Conservation (phyloP, 92 coral and sea anemone species). For the Zoanthus sansibaricus region DNA sequence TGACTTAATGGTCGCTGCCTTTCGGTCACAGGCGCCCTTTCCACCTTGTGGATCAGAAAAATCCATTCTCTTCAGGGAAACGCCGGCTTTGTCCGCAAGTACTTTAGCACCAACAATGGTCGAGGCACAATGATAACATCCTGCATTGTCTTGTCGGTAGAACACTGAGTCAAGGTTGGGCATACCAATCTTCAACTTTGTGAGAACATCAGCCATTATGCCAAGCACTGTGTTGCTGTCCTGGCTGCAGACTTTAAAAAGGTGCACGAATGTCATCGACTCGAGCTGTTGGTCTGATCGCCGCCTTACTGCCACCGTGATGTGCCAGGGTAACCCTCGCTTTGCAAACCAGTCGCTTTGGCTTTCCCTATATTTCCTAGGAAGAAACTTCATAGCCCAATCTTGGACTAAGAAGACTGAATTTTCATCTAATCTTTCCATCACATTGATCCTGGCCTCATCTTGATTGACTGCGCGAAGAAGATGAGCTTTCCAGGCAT, state of each 20-base stretch:
- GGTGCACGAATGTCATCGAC: slow-evolving; percentile 67
- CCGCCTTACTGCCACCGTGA: no score
- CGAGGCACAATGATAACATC: slow-evolving; percentile 67
- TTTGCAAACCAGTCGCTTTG: no score
- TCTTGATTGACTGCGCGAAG: no score
- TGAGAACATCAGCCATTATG: slow-evolving; percentile 58
- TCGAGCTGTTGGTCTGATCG: slow-evolving; percentile 22
- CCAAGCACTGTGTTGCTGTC: slow-evolving; percentile 60
- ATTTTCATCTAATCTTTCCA: no score
- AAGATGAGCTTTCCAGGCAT: no score
- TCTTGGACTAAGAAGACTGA: no score
- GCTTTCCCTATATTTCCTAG: no score
- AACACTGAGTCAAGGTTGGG: slow-evolving; percentile 26
- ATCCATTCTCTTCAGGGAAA: slow-evolving; percentile 53
- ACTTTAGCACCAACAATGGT: slow-evolving; percentile 60
- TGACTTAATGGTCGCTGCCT: slow-evolving; percentile 67
- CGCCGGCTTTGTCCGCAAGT: slow-evolving; percentile 38
- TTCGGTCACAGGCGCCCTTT: slow-evolving; percentile 68
- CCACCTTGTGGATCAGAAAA: slow-evolving; percentile 74
- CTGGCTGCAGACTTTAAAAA: slow-evolving; percentile 65
- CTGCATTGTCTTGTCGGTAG: slow-evolving; percentile 72
- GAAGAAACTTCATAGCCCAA: no score
- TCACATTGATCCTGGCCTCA: no score
- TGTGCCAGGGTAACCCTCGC: no score
- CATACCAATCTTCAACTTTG: slow-evolving; percentile 53